Conservation (phyloP, 2,888 invertebrate genomes). For the Drymonia ruficornis region DNA sequence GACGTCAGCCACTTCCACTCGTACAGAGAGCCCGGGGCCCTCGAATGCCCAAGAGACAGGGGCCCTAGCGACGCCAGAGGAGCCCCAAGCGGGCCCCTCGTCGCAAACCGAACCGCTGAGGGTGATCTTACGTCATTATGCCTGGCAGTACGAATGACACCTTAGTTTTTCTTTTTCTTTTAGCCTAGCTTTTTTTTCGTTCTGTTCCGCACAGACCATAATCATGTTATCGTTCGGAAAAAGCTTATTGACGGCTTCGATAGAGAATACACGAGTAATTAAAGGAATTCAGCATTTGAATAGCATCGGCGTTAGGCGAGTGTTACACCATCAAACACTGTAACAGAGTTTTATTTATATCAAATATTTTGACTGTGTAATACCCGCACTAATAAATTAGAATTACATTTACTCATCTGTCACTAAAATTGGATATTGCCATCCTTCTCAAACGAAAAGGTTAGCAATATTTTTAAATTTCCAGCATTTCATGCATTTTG, state of each 20-base stretch:
- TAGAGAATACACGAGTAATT: slow-evolving; percentile 37
- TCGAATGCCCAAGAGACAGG: slow-evolving; percentile 39
- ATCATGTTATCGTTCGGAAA: slow-evolving; percentile 46
- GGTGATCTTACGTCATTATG: slow-evolving; percentile 82
- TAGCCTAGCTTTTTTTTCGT: slow-evolving; percentile 72
- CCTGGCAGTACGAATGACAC: slow-evolving; percentile 84
- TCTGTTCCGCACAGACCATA: slow-evolving; percentile 67
- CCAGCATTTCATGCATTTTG: too few species aligned
- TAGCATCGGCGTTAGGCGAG: slow-evolving; percentile 35
- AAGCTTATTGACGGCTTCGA: slow-evolving; percentile 57
- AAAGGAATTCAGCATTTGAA: slow-evolving; percentile 84
- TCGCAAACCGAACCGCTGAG: slow-evolving; percentile 67
- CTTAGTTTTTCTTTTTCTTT: slow-evolving; percentile 77
- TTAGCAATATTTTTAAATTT: too few species aligned
- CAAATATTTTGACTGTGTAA: slow-evolving; percentile 33
- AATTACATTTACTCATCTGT: background rate
- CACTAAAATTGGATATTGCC: background rate
- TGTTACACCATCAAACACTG: slow-evolving; percentile 35
- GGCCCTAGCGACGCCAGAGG: slow-evolving; percentile 50
- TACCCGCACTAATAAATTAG: slow-evolving; percentile 17
- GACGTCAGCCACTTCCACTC: slow-evolving; percentile 51
- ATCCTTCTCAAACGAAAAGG: too few species aligned
- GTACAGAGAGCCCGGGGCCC: slow-evolving; percentile 53
- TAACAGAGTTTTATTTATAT: background rate
- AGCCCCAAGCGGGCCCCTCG: slow-evolving; percentile 70